These are phyloP conservation scores for Eristalis tenax DNA, from an alignment of 2,888 invertebrate genomes.

Conservation along the genomic window DNA sequence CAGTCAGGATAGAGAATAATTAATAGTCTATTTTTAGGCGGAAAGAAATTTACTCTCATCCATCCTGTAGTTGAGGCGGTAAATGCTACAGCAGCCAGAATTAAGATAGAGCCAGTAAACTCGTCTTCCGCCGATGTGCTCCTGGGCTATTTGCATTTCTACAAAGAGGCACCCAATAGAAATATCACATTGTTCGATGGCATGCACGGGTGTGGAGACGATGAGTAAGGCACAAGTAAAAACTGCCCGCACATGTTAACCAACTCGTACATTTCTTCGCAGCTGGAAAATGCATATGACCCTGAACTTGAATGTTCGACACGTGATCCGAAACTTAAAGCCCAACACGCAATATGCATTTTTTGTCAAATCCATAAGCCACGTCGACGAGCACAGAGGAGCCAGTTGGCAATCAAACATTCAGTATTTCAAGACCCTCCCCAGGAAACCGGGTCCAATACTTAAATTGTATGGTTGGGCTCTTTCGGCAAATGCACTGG, in stretches of 20 bases:
- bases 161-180: constrained; percentile 87
- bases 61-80: constrained; percentile 79
- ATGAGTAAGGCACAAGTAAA: constrained; percentile 82
- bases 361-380: constrained; percentile 95
- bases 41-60: constrained; percentile 12
- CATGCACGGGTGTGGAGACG: constrained; percentile 94
- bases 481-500: constrained; percentile 76
- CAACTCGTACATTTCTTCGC: constrained; percentile 67
- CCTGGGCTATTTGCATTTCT: constrained; percentile 94
- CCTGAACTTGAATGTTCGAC: constrained; percentile 80
- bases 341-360: constrained; percentile 96
- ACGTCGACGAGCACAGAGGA: constrained; percentile 85
- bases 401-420: constrained; percentile 92
- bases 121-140: constrained; percentile 88
- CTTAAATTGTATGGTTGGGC: constrained; percentile 57
- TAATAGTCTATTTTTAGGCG: not conserved
- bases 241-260: not conserved
- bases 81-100: constrained; percentile 81
- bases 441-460: constrained; percentile 80
- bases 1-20: not conserved
- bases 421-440: constrained; percentile 88
- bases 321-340: constrained; percentile 86
- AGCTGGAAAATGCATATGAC: constrained; percentile 86
- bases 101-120: constrained; percentile 86
- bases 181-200: constrained; percentile 94